Base-by-base conservation (phyloP, 2,113 vertebrate genomes). In the Acinonyx jubatus region DNA sequence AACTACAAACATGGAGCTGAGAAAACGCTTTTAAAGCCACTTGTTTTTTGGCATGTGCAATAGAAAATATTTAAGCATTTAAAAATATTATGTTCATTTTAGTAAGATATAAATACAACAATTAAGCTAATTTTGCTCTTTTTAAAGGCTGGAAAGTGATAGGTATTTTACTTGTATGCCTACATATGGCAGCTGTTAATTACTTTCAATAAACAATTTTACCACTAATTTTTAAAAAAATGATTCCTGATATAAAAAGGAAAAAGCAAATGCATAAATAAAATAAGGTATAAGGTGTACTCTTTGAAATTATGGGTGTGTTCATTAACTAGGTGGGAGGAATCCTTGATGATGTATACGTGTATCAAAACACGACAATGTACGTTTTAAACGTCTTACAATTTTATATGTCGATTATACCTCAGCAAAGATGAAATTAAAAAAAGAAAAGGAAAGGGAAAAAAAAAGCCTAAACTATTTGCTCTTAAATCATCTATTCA, bases 21-120 rank as follows among this genome's bases (percentile, higher is more conserved):
- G 73, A 97, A 98, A 96, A 82, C 0, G 85, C 19, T 88, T 96
- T 97, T 74, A 93, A 91, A 98, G 21, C 6, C 57, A 97, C 27
- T 66, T 97, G 14, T 91, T 76, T 33, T 96, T 92, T 92, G 45
- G n/a, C 14, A 65, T 80, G 11, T 81, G 19, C 21, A 86, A 81
- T 52, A 81, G 25, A 38, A 90, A 78, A 71, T 73, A 27, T 73
- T 82, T 19, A 86, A 2, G 1, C 71, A 55, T 78, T 98, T 97
- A n/a, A 91, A 80, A 95, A 92, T 65, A 68, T 10, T 55, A 68
- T 13, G 36, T 4, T 21, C 50, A 27, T 23, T 94, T 97, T 79
- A 91, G 13, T 69, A 86, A 95, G 31, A 91, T 73, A 27, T 7
- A 68, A 95, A 94, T 85, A 63, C 7, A 85, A 89, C 90, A 94